Evolutionary conservation across 2,797 vertebrate species (phyloP).

Genomic region (Chelon auratus): DNA sequence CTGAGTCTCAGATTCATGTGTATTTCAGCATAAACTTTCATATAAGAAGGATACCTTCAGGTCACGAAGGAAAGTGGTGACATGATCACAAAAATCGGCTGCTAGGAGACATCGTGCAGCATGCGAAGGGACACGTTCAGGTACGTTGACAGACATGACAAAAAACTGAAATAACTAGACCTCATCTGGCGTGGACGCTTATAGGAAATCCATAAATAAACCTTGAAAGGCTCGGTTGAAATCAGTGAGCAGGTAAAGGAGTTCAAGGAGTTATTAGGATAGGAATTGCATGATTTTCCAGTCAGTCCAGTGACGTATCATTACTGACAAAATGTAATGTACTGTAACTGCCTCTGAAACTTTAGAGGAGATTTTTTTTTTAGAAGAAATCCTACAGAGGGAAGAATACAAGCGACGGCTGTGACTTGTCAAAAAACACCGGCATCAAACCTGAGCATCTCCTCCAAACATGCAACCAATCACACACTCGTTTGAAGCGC

Average conservation of each 20-base stretch:
- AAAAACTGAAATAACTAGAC: slow-evolving; percentile 32
- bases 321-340: slow-evolving; percentile 21
- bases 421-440: slow-evolving; percentile 57
- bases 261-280: slow-evolving; percentile 19
- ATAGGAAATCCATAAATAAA: slow-evolving; percentile 24
- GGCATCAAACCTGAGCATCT: slow-evolving; percentile 45
- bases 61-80: slow-evolving; percentile 52
- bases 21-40: slow-evolving; percentile 31
- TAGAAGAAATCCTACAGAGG: slow-evolving; percentile 17
- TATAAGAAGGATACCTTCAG: slow-evolving; percentile 32
- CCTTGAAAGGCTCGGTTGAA: slow-evolving; percentile 21
- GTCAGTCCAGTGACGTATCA: slow-evolving; percentile 17
- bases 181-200: slow-evolving; percentile 26
- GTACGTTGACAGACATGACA: slow-evolving; percentile 43
- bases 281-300: slow-evolving; percentile 14
- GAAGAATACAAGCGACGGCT: slow-evolving; percentile 17
- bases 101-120: slow-evolving; percentile 26
- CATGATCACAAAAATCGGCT: slow-evolving; percentile 71
- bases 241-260: slow-evolving; percentile 22
- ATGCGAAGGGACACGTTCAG: slow-evolving; percentile 41
- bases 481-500: slow-evolving; percentile 41
- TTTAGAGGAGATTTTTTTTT: slow-evolving; percentile 28
- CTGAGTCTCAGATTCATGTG: slow-evolving; percentile 40
- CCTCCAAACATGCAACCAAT: slow-evolving; percentile 58
- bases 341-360: slow-evolving; percentile 11